A percentile compares a stretch with the other conserved stretches of the same genome.
Conservation (phyloP, 2,888 invertebrate genomes). For the Acleris sparsana region DNA sequence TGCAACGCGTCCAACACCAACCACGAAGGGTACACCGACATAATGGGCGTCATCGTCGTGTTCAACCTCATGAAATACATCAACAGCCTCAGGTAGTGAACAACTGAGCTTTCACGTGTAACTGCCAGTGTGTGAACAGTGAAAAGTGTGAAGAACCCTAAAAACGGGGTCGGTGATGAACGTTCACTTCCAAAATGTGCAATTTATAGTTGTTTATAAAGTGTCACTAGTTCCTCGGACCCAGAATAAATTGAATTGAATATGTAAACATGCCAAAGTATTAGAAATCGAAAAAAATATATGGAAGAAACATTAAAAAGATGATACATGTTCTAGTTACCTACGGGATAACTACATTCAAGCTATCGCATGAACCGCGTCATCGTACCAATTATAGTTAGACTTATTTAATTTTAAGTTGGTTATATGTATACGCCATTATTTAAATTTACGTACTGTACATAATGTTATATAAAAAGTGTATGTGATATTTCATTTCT, state of each 20-base stretch:
- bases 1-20: slow-evolving; percentile 86
- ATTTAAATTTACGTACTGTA: no score
- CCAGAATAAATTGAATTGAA: not conserved
- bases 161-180: not conserved
- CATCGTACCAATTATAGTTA: no score
- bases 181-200: not conserved
- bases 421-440: no score
- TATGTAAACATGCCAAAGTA: slow-evolving; percentile 4
- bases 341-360: no score
- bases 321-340: no score
- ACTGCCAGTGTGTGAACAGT: not conserved
- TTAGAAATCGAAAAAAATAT: no score
- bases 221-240: not conserved
- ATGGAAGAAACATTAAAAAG: no score
- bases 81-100: slow-evolving; percentile 75
- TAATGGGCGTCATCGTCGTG: slow-evolving; percentile 85
- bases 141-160: not conserved
- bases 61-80: slow-evolving; percentile 85
- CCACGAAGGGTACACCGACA: slow-evolving; percentile 81
- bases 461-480: no score
- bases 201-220: slow-evolving; percentile 1
- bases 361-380: no score
- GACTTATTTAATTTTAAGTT: no score
- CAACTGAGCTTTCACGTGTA: not conserved
- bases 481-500: no score